Conservation (phyloP, 1,140 invertebrate species). For the Atta colombica region DNA sequence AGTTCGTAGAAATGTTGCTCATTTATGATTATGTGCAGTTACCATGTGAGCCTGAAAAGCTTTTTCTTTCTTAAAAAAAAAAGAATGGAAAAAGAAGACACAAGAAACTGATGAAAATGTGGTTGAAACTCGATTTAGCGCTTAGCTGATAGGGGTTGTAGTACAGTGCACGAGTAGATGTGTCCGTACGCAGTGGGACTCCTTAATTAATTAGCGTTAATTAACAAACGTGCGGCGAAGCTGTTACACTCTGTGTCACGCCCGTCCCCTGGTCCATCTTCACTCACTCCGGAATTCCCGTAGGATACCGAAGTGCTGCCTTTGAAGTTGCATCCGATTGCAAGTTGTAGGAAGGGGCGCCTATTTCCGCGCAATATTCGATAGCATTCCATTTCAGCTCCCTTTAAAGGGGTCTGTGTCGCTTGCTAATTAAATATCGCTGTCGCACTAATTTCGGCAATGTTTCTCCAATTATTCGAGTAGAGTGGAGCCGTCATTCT, state of each 20-base stretch:
- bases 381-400: background rate
- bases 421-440: slow-evolving; percentile 47
- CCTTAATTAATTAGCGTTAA: slow-evolving; percentile 85
- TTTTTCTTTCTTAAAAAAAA: background rate
- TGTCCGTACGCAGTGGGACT: slow-evolving; percentile 75
- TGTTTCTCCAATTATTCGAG: slow-evolving; percentile 35
- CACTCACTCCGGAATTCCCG: slow-evolving; percentile 50
- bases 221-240: slow-evolving; percentile 83
- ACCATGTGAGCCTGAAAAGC: background rate
- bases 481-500: background rate
- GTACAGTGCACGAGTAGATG: slow-evolving; percentile 64
- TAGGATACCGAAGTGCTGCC: slow-evolving; percentile 36
- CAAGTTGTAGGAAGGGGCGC: background rate
- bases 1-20: background rate
- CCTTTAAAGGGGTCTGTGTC: slow-evolving; percentile 1
- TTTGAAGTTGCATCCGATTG: slow-evolving; percentile 49
- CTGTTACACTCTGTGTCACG: slow-evolving; percentile 64
- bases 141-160: slow-evolving; percentile 29
- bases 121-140: slow-evolving; percentile 37
- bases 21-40: background rate
- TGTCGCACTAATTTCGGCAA: slow-evolving; percentile 35
- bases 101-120: background rate
- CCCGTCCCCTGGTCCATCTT: background rate
- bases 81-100: background rate
- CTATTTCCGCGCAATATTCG: slow-evolving; percentile 35